Conservation (phyloP, 2,113 vertebrate species). For the Hymenochirus boettgeri region DNA sequence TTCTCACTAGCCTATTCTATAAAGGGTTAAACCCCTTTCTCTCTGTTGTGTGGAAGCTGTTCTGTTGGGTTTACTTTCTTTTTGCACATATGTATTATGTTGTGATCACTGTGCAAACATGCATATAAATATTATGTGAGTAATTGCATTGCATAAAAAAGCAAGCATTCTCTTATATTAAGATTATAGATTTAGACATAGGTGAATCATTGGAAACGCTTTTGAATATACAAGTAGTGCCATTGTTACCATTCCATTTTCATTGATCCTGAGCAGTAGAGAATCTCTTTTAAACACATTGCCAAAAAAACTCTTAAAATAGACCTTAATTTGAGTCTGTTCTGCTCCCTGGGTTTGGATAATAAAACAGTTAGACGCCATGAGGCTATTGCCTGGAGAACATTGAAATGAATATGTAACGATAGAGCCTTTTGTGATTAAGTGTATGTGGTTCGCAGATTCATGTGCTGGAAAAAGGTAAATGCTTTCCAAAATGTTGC, state of each 20-base stretch:
- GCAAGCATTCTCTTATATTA: not conserved
- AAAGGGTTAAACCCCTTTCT: no score
- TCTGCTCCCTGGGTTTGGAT: conserved; percentile 13
- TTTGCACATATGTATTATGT: no score
- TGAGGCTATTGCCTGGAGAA: conserved; percentile 20
- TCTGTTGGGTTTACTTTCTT: no score
- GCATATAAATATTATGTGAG: not conserved
- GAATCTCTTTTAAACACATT: conserved; percentile 5
- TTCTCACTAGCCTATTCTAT: no score
- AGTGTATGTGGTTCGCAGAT: not conserved
- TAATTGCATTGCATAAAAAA: not conserved
- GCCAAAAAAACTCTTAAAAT: conserved; percentile 24
- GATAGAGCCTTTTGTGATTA: conserved; percentile 7
- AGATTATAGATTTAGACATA: not conserved
- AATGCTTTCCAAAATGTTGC: no score
- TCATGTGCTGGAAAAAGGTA: not conserved
- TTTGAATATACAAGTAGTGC: not conserved
- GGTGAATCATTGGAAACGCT: not conserved
- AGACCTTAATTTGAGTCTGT: conserved; percentile 20
- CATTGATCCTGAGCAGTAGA: conserved; percentile 10
- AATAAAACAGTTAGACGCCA: conserved; percentile 35
- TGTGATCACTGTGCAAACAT: no score
- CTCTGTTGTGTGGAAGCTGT: no score
- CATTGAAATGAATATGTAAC: conserved; percentile 22
- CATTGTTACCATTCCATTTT: not conserved